These are phyloP conservation scores for Pica pica DNA, from an alignment of 2,113 vertebrate genomes.

Conservation along the genomic window DNA sequence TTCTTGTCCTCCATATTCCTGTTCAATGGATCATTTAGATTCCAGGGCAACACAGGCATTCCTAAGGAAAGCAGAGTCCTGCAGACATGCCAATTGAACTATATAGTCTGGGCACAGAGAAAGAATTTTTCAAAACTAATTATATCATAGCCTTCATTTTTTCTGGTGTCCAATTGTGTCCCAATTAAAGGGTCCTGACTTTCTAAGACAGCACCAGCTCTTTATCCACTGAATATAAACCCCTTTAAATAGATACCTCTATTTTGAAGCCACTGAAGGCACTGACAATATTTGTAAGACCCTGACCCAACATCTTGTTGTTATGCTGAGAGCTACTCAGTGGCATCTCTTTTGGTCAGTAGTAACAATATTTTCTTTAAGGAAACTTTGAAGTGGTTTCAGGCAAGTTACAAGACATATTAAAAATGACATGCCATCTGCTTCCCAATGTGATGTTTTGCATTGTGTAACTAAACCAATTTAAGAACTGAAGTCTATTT, in stretches of 20 bases:
- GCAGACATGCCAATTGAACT: neutral
- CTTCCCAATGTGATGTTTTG: constrained; percentile 60
- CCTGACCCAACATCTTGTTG: neutral
- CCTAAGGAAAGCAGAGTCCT: neutral
- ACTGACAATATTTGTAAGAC: neutral
- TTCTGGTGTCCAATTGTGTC: neutral
- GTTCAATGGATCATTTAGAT: neutral
- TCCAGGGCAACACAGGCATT: neutral
- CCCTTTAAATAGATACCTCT: neutral
- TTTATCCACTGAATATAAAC: neutral
- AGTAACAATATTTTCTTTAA: constrained; percentile 31
- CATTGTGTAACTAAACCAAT: constrained; percentile 58
- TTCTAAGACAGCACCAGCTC: neutral
- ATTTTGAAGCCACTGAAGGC: neutral
- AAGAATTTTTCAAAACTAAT: neutral
- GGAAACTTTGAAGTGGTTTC: constrained; percentile 50
- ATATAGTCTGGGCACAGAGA: neutral
- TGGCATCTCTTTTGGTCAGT: constrained; percentile 15
- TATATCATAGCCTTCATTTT: neutral
- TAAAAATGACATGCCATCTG: constrained; percentile 59
- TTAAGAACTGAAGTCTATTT: constrained; percentile 56
- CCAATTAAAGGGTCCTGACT: neutral
- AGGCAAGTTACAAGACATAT: constrained; percentile 54
- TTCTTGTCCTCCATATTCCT: neutral
- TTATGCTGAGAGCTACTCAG: neutral